Evolutionary conservation across 2,888 invertebrate species (phyloP).

Genomic region (Scaptomyza cyrtandrae): DNA sequence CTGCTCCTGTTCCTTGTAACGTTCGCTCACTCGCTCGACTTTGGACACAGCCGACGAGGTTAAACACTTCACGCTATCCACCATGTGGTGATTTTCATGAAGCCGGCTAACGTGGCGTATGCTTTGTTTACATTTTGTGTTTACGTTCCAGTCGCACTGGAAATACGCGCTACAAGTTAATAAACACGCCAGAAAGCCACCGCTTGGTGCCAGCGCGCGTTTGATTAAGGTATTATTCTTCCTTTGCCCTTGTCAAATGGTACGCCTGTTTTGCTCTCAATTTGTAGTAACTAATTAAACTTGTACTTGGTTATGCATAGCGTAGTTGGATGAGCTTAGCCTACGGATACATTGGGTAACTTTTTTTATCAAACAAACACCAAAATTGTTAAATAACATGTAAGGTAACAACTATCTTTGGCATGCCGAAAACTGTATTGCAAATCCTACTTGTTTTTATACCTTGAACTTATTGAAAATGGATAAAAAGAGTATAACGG

Average conservation of each 20-base stretch:
- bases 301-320: background rate
- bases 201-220: background rate
- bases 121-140: constrained; percentile 77
- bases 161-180: constrained; percentile 13
- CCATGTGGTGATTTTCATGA: constrained; percentile 49
- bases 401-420: too few species aligned
- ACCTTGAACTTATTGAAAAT: too few species aligned
- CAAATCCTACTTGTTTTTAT: too few species aligned
- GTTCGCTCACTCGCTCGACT: constrained; percentile 10
- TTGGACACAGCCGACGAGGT: constrained; percentile 21
- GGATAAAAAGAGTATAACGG: too few species aligned
- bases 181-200: background rate
- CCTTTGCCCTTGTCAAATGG: background rate
- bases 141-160: constrained; percentile 63
- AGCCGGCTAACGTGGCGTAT: constrained; percentile 60
- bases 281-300: background rate
- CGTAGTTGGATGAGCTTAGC: background rate
- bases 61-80: background rate
- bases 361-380: too few species aligned
- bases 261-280: background rate
- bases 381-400: too few species aligned
- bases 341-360: too few species aligned
- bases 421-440: too few species aligned
- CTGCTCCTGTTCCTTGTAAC: constrained; percentile 45
- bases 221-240: background rate